These are phyloP conservation scores for Pocota personata DNA, from an alignment of 2,888 invertebrate species.

Conservation along the genomic window DNA sequence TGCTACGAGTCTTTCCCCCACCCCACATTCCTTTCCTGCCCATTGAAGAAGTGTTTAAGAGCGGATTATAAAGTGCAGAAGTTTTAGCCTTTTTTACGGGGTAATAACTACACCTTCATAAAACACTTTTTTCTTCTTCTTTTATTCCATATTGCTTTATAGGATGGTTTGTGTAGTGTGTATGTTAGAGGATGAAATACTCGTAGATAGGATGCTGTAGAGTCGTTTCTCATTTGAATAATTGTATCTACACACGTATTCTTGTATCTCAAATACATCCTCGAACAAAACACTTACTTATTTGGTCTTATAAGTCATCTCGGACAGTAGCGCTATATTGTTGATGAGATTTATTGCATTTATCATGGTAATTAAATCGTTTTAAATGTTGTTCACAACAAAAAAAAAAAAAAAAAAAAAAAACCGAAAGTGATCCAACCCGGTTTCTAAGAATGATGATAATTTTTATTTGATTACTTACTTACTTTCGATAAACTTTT, in stretches of 20 bases:
- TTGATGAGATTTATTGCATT: neutral
- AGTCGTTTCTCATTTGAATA: neutral
- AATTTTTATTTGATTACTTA: neutral
- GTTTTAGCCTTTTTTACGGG: constrained; percentile 65
- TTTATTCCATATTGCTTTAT: neutral
- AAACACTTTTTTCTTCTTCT: constrained; percentile 6
- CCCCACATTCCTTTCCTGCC: neutral
- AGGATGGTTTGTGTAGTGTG: neutral
- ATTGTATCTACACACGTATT: neutral
- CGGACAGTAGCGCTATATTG: neutral
- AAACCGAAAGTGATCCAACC: neutral
- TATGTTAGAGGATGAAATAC: neutral
- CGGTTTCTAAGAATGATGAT: neutral
- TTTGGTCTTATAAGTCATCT: neutral
- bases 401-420: neutral
- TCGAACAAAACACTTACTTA: neutral
- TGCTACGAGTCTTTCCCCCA: neutral
- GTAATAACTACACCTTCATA: constrained; percentile 60
- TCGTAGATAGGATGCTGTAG: neutral
- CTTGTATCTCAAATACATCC: no score
- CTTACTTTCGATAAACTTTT: neutral
- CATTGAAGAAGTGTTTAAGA: constrained; percentile 64
- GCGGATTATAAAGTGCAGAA: constrained; percentile 65
- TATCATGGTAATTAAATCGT: neutral
- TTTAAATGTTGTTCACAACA: neutral